phyloP scores from a whole-genome alignment of 2,113 vertebrate genomes.

The Eira barbara region DNA sequence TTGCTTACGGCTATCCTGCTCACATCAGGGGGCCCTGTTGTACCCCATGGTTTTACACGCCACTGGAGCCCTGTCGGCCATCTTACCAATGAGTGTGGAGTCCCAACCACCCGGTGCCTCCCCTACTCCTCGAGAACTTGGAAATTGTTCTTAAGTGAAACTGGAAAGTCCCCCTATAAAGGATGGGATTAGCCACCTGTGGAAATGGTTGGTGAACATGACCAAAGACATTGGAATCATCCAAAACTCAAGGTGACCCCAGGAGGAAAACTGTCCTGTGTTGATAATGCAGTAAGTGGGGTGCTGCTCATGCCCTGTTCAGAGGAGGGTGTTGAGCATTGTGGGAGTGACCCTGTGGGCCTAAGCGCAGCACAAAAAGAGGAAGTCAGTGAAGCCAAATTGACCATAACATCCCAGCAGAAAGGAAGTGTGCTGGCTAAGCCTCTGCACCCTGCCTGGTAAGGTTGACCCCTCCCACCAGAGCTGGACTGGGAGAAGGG shows the following conservation, averaged over 20 bases:
- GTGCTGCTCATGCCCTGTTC: neutral
- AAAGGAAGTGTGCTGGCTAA: neutral
- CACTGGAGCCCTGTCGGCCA: neutral
- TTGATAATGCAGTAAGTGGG: accelerated
- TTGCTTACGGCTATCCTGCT: neutral
- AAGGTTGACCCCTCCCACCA: neutral
- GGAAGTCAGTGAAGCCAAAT: neutral
- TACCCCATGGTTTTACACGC: accelerated
- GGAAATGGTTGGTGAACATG: neutral
- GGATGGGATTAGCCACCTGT: neutral
- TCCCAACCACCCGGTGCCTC: accelerated
- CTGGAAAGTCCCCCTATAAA: neutral
- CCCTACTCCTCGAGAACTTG: accelerated
- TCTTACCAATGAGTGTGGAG: neutral
- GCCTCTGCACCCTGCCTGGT: neutral
- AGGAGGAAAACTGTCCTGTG: accelerated
- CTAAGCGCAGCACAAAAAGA: accelerated
- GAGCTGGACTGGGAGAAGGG: neutral
- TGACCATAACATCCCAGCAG: neutral
- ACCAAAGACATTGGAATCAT: neutral
- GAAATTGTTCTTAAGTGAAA: neutral
- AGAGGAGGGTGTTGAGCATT: neutral
- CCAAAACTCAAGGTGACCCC: neutral
- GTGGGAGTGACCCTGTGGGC: accelerated
- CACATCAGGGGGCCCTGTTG: accelerated